Base-by-base conservation (phyloP, 2,888 invertebrate genomes). In the Augochlorella aurata region DNA sequence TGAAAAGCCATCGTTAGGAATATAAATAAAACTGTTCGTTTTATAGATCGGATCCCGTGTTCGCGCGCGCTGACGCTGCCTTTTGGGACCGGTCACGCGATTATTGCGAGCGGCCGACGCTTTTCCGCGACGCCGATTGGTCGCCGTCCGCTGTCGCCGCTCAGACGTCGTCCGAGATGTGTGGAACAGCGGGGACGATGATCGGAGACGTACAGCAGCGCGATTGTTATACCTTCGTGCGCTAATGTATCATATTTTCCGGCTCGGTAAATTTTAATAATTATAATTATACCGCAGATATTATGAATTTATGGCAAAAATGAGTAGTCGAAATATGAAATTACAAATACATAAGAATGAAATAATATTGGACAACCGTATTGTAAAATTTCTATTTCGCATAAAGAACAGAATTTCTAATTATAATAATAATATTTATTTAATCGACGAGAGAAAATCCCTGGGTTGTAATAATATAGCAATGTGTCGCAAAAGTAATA, bases 1-100 rank as follows among this genome's bases (percentile, higher is more conserved):
- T 9, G 29, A 29, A 61, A 61, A 61, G 29, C 18, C 29, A 29
- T 61, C 61, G 61, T 61, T 61, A 61, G 29, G 61, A 29, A 61
- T 61, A 61, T 61, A 61, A 61, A 61, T 61, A 61, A 61, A 61
- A 61, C 61, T 18, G 61, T 18, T 61, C 18, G 61, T 8, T 61
- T 61, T 18, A 29, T 61, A 29, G 29, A 61, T 58, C 29, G 29
- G 61, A 61, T 61, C 24, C 16, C 16, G 29, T 14, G 18, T 29
- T 16, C 3, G 16, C 29, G 24, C 18, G 7, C 61, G 29, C 2
- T 29, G 16, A 2, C 61, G 61, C 9, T 8, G 24, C 54, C 54
- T 58, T 54, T 61, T 29, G 61, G 29, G 61, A 29, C 29, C 16
- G 16, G 3, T 18, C 16, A 8, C 61, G 29, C 61, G 61, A 61